These are phyloP conservation scores for Meiosimyza decipiens DNA, from an alignment of 2,888 invertebrate genomes.

Conservation along the genomic window DNA sequence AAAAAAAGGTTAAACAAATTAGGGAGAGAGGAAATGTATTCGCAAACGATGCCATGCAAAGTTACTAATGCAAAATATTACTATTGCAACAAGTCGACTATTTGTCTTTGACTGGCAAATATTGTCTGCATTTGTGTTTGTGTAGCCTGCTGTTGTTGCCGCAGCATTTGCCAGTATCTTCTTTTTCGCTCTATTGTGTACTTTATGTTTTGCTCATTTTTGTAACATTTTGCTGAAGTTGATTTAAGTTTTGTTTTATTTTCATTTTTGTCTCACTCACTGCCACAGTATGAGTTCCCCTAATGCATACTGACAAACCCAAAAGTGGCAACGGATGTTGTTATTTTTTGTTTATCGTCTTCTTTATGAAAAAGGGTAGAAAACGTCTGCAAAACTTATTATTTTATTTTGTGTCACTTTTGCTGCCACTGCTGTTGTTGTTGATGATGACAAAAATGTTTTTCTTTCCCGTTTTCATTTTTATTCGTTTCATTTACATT, in stretches of 20 bases:
- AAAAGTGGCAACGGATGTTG: no score
- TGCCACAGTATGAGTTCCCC: conserved; percentile 36
- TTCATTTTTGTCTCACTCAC: conserved; percentile 26
- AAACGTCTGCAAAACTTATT: no score
- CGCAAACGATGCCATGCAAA: not conserved
- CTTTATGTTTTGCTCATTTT: no score
- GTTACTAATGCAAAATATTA: not conserved
- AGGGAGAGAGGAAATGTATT: not conserved
- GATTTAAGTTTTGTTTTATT: not conserved
- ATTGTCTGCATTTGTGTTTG: conserved; percentile 2
- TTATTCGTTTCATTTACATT: conserved; percentile 20
- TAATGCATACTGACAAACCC: conserved; percentile 16
- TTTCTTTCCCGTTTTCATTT: no score
- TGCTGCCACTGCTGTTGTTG: no score
- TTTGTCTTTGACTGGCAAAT: conserved; percentile 2
- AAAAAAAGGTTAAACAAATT: not conserved
- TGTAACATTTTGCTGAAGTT: conserved; percentile 8
- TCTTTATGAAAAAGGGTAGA: no score
- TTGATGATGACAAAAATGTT: no score
- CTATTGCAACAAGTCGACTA: conserved; percentile 1
- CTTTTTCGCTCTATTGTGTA: conserved; percentile 9
- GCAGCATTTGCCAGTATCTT: conserved; percentile 26
- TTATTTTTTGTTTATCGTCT: no score
- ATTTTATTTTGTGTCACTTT: no score
- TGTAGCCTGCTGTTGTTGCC: not conserved